phyloP scores from a whole-genome alignment of 1,140 invertebrate species.

The Drosophila eugracilis region DNA sequence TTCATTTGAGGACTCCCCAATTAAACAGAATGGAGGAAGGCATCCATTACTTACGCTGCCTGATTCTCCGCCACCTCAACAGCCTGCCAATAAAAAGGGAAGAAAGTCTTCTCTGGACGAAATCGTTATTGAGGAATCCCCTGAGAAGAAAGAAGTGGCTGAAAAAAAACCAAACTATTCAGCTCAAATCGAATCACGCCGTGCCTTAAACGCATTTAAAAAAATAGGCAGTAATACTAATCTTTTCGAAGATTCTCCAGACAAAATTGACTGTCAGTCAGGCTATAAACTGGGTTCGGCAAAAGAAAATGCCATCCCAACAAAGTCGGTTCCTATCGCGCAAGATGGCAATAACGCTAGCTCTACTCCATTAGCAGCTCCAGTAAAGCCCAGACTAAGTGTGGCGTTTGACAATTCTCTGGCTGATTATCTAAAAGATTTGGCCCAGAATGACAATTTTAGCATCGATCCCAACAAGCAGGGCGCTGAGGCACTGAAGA shows the following conservation, averaged over 20 bases:
- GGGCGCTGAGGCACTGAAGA: slow-evolving; percentile 32
- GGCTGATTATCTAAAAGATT: slow-evolving; percentile 59
- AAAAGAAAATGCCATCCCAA: slow-evolving; percentile 10
- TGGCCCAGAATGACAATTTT: slow-evolving; percentile 69
- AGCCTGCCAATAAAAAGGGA: not conserved
- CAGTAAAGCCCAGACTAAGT: slow-evolving; percentile 51
- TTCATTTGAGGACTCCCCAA: slow-evolving; percentile 15
- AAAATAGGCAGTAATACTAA: not conserved
- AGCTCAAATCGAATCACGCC: not conserved
- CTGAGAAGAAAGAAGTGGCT: not conserved
- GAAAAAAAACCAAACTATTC: not conserved
- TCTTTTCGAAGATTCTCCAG: not conserved
- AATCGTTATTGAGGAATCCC: not conserved
- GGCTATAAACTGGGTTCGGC: slow-evolving; percentile 21
- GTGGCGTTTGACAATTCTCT: slow-evolving; percentile 72
- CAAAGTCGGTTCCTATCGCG: not conserved
- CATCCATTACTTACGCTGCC: slow-evolving; percentile 13
- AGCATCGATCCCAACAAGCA: slow-evolving; percentile 57
- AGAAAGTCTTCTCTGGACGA: not conserved
- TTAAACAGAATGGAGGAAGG: slow-evolving; percentile 9
- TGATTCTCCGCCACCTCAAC: slow-evolving; percentile 11
- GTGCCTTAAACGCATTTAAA: not conserved
- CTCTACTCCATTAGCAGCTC: not conserved
- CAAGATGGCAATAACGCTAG: not conserved
- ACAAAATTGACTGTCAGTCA: not conserved